phyloP scores from a whole-genome alignment of 2,888 invertebrate species.

The Macaria notata region DNA sequence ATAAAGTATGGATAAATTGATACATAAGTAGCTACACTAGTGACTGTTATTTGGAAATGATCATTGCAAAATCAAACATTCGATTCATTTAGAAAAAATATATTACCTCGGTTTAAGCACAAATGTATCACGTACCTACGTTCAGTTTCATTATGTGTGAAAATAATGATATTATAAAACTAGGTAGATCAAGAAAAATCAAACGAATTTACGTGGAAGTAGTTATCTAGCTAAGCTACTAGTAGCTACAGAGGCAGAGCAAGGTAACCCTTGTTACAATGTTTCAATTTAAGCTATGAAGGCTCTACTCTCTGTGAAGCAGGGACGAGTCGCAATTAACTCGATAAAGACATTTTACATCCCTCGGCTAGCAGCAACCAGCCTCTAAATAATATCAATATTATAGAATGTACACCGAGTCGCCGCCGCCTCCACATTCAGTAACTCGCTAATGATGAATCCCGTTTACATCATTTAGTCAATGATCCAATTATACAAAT shows the following conservation, averaged over 20 bases:
- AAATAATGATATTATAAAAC: too few species aligned
- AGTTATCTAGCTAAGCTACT: slow-evolving; percentile 8
- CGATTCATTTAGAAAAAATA: too few species aligned
- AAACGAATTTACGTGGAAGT: slow-evolving; percentile 15
- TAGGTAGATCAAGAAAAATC: slow-evolving; percentile 1
- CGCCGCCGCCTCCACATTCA: background rate
- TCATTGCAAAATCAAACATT: too few species aligned
- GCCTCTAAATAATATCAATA: slow-evolving; percentile 54
- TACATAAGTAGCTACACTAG: too few species aligned
- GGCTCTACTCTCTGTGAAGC: slow-evolving; percentile 38
- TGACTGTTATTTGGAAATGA: too few species aligned
- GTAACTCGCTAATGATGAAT: too few species aligned
- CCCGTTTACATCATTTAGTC: too few species aligned
- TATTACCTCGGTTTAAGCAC: too few species aligned
- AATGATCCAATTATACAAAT: too few species aligned
- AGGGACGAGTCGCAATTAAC: slow-evolving; percentile 54
- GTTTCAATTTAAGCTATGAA: slow-evolving; percentile 52
- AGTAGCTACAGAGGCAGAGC: slow-evolving; percentile 8
- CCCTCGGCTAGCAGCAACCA: slow-evolving; percentile 51
- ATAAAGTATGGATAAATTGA: too few species aligned
- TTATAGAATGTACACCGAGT: slow-evolving; percentile 43
- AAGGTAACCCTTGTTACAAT: slow-evolving; percentile 41
- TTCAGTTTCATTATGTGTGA: too few species aligned
- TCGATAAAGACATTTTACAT: slow-evolving; percentile 60
- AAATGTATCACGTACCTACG: too few species aligned